phyloP scores from a whole-genome alignment of 2,797 vertebrate species.

The Rhinella marina region DNA sequence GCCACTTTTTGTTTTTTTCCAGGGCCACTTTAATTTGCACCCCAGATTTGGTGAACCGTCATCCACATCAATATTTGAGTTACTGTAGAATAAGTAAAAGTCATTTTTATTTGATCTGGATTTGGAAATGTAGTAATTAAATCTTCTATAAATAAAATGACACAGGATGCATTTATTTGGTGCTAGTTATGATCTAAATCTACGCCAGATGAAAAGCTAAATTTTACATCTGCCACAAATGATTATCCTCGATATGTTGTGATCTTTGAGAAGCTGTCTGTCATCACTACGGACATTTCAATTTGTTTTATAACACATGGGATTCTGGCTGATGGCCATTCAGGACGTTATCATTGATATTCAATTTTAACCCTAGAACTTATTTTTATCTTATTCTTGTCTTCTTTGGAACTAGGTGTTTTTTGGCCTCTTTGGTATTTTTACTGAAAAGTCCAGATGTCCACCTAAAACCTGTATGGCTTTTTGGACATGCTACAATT shows the following conservation, averaged over 20 bases:
- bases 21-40: no score
- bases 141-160: background rate
- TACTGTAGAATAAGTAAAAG: background rate
- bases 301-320: slow-evolving; percentile 27
- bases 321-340: background rate
- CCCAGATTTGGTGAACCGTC: no score
- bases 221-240: background rate
- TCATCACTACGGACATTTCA: slow-evolving; percentile 12
- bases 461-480: no score
- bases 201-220: background rate
- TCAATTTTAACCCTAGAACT: slow-evolving; percentile 3
- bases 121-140: background rate
- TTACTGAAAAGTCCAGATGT: background rate
- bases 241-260: background rate
- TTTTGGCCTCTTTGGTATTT: background rate
- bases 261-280: slow-evolving; percentile 8
- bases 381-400: background rate
- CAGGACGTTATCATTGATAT: slow-evolving; percentile 1
- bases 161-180: background rate
- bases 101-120: background rate
- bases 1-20: no score
- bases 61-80: background rate
- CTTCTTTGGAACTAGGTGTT: background rate
- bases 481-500: no score
- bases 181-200: slow-evolving; percentile 3